Evolutionary conservation across 2,888 invertebrate species (phyloP).

Genomic region (Eupithecia inturbata): DNA sequence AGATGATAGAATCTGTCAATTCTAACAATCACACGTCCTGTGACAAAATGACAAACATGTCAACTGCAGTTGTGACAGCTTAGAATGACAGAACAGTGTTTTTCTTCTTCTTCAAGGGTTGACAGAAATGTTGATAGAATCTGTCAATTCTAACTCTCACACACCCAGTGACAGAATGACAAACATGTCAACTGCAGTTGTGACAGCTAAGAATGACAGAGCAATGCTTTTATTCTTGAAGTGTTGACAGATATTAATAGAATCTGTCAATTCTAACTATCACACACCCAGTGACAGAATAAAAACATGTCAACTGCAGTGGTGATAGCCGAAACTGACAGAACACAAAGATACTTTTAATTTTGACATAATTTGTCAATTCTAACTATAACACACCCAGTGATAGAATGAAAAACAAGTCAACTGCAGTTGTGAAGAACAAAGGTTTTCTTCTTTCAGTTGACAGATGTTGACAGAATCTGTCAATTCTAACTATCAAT

Average conservation of each 20-base stretch:
- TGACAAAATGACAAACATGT: constrained; percentile 43
- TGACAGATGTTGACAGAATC: constrained; percentile 12
- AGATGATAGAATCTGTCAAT: constrained; percentile 10
- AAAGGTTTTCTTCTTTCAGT: not conserved
- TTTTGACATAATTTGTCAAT: not conserved
- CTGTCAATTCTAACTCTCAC: constrained; percentile 27
- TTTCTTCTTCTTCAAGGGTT: constrained; percentile 11
- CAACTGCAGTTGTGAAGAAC: constrained; percentile 31
- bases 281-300: constrained; percentile 43
- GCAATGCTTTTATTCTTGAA: constrained; percentile 4
- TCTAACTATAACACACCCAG: constrained; percentile 40
- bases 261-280: constrained; percentile 27
- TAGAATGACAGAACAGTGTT: constrained; percentile 6
- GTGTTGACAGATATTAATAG: not conserved
- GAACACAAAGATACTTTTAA: constrained; percentile 27
- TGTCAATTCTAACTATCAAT: constrained; percentile 28
- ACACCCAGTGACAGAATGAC: constrained; percentile 44
- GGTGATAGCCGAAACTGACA: constrained; percentile 27
- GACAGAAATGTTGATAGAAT: constrained; percentile 8
- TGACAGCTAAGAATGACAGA: constrained; percentile 33
- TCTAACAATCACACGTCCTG: constrained; percentile 39
- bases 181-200: constrained; percentile 43
- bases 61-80: constrained; percentile 42
- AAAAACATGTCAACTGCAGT: constrained; percentile 26
- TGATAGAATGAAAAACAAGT: constrained; percentile 38